Evolutionary conservation across 2,888 invertebrate genomes (phyloP).

Genomic region (Emesis russula): DNA sequence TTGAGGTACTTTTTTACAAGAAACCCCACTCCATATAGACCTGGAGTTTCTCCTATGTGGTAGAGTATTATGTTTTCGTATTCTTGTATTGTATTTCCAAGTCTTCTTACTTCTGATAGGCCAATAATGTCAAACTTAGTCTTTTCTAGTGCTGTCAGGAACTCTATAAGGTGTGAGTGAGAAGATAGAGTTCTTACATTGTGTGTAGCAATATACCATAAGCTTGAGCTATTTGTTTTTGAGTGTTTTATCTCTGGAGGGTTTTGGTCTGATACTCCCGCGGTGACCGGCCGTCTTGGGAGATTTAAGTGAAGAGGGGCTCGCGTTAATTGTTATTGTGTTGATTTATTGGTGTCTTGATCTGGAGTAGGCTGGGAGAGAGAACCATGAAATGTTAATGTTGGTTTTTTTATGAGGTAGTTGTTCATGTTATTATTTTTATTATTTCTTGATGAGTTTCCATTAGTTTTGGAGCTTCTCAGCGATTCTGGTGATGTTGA

Average conservation of each 20-base stretch:
- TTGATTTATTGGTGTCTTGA: not conserved
- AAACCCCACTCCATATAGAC: slow-evolving; percentile 51
- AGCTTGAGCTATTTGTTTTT: not conserved
- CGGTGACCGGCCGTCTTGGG: not conserved
- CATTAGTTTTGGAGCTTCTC: not conserved
- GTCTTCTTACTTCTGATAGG: slow-evolving; percentile 6
- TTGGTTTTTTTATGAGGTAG: not conserved
- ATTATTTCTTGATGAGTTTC: not conserved
- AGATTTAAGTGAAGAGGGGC: not conserved
- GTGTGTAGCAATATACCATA: slow-evolving; percentile 29
- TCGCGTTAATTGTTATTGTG: not conserved
- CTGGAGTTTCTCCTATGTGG: slow-evolving; percentile 21
- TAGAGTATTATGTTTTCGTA: not conserved
- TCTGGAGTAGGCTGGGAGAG: not conserved
- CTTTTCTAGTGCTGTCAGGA: too few species aligned
- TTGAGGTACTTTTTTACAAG: slow-evolving; percentile 43
- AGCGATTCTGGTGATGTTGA: not conserved
- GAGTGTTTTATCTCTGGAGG: not conserved
- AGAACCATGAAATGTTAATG: not conserved
- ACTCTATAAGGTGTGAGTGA: not conserved
- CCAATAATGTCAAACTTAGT: not conserved
- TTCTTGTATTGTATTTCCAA: not conserved
- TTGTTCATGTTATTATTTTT: not conserved
- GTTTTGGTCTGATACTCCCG: not conserved
- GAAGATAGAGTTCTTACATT: slow-evolving; percentile 45